Base-by-base conservation (phyloP, 2,113 vertebrate species). In the Hippopotamus amphibius region DNA sequence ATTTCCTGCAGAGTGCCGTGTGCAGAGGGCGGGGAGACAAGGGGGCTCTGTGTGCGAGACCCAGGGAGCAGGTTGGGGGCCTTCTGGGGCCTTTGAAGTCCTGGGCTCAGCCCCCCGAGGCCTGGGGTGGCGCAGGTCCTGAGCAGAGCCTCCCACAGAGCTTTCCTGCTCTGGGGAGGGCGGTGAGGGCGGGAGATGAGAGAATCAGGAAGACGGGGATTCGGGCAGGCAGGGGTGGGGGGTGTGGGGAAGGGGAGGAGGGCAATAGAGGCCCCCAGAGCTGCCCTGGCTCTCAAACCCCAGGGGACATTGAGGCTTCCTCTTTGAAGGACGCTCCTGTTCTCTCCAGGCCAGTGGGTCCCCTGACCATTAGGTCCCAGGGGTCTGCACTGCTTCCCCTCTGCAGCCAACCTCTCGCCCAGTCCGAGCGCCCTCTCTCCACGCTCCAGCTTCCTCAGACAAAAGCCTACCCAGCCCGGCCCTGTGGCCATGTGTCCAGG, bases 161-260 rank as follows among this genome's bases (percentile, higher is more conserved):
- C 7, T 2, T 74, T 41, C 65, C 61, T 43, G 59, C 21, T 37
- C n/a, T 2, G 22, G 69, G 33, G 26, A 14, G 37, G 33, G 57
- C 2, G 0, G 46, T 2, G 8, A 22, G n/a, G 33, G 6, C 0
- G 3, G 16, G 50, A 26, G 24, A 8, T 3, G n/a, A 28, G 15
- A 33, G 37, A 24, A 0, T 15, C 0, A 11, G 7, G 11, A 43
- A 33, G 26, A 24, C 2, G 13, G 37, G 16, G 4, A 7, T 1
- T 0, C 2, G 9, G 12, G 28, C 22, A 7, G 37, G 14, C 10
- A 13, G 68, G 5, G 1, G 22, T 12, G 16, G 4, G 3, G 14
- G 28, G 0, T 1, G 1, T n/a, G 48, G 5, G 26, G 10, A 43
- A 4, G 33, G 1, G 68, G 4, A 57, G 26, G 21, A 41, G 15